Conservation (phyloP, 2,888 invertebrate species). For the Biston stratarius region DNA sequence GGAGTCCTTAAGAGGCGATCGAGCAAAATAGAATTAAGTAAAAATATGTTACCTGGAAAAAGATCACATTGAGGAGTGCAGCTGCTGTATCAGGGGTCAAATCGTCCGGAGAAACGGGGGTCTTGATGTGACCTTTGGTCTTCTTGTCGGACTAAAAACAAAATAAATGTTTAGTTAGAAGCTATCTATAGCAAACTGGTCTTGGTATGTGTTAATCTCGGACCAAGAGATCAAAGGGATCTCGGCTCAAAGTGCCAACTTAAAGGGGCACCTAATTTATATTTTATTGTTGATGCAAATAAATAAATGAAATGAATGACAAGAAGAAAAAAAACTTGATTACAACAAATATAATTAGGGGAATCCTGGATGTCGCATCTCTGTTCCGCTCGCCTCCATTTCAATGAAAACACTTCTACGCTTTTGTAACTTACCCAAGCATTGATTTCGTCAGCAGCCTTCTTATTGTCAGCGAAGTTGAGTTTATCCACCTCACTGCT, state of each 20-base stretch:
- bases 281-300: too few species aligned
- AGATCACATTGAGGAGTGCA: constrained; percentile 64
- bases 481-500: constrained; percentile 54
- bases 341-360: too few species aligned
- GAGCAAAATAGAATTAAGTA: too few species aligned
- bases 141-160: constrained; percentile 56
- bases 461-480: constrained; percentile 48
- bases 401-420: neutral
- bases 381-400: neutral
- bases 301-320: too few species aligned
- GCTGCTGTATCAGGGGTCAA: constrained; percentile 47
- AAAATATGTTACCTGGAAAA: constrained; percentile 51
- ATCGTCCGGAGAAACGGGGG: constrained; percentile 48
- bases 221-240: neutral
- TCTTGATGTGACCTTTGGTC: constrained; percentile 60
- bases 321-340: too few species aligned
- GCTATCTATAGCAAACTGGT: neutral
- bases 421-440: constrained; percentile 50
- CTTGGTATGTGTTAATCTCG: neutral
- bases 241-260: too few species aligned
- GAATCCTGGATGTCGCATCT: neutral
- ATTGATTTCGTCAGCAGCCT: constrained; percentile 55
- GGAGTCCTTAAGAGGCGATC: too few species aligned
- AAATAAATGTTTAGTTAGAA: neutral
- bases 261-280: too few species aligned